A percentile compares a stretch with the other conserved stretches of the same genome.
Conservation (phyloP, 2,888 invertebrate genomes). For the Sinhomidia bicolor region DNA sequence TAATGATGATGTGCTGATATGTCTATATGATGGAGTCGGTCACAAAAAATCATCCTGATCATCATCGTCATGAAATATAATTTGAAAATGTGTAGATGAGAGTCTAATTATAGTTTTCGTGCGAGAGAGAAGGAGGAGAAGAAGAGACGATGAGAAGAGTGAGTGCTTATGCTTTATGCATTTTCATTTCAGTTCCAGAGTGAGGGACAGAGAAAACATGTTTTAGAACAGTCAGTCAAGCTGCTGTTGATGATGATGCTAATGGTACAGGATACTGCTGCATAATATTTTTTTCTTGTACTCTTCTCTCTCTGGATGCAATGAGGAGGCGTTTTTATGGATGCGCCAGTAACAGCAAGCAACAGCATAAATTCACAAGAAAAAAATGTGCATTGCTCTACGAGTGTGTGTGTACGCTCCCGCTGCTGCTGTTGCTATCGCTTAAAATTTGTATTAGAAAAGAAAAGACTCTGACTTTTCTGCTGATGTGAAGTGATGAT, state of each 20-base stretch:
- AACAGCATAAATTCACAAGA: slow-evolving; percentile 8
- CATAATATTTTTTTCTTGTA: slow-evolving; percentile 4
- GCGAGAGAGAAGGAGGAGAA: background rate
- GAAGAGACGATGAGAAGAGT: too few species aligned
- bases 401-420: background rate
- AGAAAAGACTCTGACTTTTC: too few species aligned
- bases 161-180: background rate
- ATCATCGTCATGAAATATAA: slow-evolving; percentile 16
- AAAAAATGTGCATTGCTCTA: slow-evolving; percentile 61
- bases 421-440: too few species aligned
- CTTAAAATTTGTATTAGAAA: background rate
- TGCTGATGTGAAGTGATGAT: too few species aligned
- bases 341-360: slow-evolving; percentile 61
- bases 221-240: background rate
- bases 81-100: slow-evolving; percentile 25
- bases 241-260: background rate
- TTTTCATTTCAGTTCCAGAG: slow-evolving; percentile 35
- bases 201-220: slow-evolving; percentile 3
- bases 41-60: slow-evolving; percentile 12
- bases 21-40: background rate
- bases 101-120: slow-evolving; percentile 44
- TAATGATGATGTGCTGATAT: slow-evolving; percentile 7
- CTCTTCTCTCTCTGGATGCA: slow-evolving; percentile 41
- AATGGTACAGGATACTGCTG: slow-evolving; percentile 56
- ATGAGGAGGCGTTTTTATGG: slow-evolving; percentile 49